Conservation (phyloP, 1,140 invertebrate species). For the Drosophila prosaltans region DNA sequence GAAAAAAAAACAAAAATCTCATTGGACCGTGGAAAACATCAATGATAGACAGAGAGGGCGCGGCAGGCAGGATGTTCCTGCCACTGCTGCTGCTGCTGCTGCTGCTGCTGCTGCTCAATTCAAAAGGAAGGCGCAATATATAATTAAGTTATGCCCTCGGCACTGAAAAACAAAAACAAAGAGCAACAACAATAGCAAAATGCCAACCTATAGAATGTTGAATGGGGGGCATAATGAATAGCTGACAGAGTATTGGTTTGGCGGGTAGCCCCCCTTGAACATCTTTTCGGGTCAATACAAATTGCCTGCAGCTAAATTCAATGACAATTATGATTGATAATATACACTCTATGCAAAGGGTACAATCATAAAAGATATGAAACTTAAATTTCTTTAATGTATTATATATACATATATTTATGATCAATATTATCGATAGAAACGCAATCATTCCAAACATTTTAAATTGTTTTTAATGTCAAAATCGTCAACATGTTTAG, state of each 20-base stretch:
- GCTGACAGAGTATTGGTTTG: no score
- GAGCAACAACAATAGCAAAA: constrained; percentile 27
- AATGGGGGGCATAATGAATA: background rate
- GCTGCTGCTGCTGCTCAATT: constrained; percentile 10
- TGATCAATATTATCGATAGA: no score
- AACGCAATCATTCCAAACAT: no score
- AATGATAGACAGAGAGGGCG: background rate
- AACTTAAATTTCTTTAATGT: no score
- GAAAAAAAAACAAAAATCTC: background rate
- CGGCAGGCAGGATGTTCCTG: background rate
- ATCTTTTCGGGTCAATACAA: constrained; percentile 9
- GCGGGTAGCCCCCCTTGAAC: background rate
- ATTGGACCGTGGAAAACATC: no score
- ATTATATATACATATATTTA: no score
- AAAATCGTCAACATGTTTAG: no score
- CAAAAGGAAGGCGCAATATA: constrained; percentile 50
- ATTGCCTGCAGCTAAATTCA: constrained; percentile 1
- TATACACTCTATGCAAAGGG: background rate
- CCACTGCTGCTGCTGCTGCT: background rate
- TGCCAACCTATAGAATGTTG: constrained; percentile 3
- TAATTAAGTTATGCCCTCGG: constrained; percentile 55
- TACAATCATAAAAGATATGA: background rate
- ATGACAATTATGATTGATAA: constrained; percentile 24
- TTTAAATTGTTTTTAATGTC: no score
- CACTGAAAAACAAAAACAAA: constrained; percentile 46